phyloP scores from a whole-genome alignment of 1,140 invertebrate genomes.

The Drosophila murphyi region DNA sequence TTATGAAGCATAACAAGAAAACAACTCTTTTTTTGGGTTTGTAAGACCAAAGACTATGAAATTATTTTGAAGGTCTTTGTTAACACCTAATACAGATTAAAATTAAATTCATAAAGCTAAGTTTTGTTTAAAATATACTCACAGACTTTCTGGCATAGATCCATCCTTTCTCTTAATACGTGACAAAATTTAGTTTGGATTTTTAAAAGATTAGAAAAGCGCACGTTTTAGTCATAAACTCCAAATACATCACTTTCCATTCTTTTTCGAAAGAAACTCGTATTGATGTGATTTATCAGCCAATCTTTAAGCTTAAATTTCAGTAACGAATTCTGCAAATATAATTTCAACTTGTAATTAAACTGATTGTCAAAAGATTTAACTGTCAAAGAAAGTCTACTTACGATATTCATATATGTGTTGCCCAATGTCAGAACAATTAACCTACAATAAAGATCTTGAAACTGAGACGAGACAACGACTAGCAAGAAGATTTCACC shows the following conservation, averaged over 20 bases:
- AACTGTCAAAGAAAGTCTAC: constrained; percentile 66
- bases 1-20: constrained; percentile 1
- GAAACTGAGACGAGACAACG: constrained; percentile 33
- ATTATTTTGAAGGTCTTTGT: not conserved
- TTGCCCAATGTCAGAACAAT: constrained; percentile 77
- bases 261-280: not conserved
- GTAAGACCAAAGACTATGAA: not conserved
- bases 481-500: constrained; percentile 67
- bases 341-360: constrained; percentile 34
- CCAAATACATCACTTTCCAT: constrained; percentile 20
- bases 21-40: not conserved
- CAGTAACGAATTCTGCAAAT: constrained; percentile 38
- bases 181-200: not conserved
- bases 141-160: too few species aligned
- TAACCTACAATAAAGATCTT: constrained; percentile 76
- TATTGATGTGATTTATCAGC: constrained; percentile 24
- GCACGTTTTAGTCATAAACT: constrained; percentile 23
- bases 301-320: constrained; percentile 33
- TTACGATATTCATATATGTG: constrained; percentile 46
- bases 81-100: too few species aligned
- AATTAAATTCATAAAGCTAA: too few species aligned
- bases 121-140: too few species aligned
- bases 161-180: not conserved
- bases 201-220: not conserved
- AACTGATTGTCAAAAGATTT: constrained; percentile 50